Percentiles rank a stretch among this genome's conserved stretches.
phyloP scores from a whole-genome alignment of 1,140 invertebrate species.

The Orius insidiosus region DNA sequence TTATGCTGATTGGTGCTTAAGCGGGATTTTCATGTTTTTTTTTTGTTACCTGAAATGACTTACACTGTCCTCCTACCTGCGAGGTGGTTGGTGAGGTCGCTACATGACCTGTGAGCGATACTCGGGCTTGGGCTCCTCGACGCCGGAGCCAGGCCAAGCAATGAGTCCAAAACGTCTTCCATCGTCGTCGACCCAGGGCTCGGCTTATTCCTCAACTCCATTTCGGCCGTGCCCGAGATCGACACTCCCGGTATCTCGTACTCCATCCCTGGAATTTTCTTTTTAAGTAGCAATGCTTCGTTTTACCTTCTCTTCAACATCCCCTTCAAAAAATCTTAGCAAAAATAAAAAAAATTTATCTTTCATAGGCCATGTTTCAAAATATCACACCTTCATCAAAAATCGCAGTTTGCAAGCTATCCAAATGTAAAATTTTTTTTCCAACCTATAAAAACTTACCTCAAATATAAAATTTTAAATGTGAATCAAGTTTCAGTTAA shows the following conservation, averaged over 20 bases:
- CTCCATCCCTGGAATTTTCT: constrained; percentile 11
- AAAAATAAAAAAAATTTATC: no score
- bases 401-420: no score
- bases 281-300: constrained; percentile 2
- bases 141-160: constrained; percentile 63
- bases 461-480: no score
- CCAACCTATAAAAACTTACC: no score
- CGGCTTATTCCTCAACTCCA: constrained; percentile 15
- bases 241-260: constrained; percentile 7
- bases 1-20: background rate
- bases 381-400: no score
- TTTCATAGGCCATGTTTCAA: no score
- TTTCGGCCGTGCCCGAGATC: constrained; percentile 5
- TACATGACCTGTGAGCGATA: constrained; percentile 23
- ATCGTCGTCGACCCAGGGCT: constrained; percentile 69
- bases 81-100: constrained; percentile 31
- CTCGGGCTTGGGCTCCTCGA: constrained; percentile 46
- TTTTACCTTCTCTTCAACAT: no score
- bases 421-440: no score
- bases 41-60: constrained; percentile 29
- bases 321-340: no score
- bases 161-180: constrained; percentile 81
- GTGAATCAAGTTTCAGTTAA: no score
- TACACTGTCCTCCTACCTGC: constrained; percentile 62
- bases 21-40: constrained; percentile 8